A percentile compares a stretch with the other conserved stretches of the same genome.
phyloP scores from a whole-genome alignment of 2,888 invertebrate species.

The Amphipyra tragopoginis region DNA sequence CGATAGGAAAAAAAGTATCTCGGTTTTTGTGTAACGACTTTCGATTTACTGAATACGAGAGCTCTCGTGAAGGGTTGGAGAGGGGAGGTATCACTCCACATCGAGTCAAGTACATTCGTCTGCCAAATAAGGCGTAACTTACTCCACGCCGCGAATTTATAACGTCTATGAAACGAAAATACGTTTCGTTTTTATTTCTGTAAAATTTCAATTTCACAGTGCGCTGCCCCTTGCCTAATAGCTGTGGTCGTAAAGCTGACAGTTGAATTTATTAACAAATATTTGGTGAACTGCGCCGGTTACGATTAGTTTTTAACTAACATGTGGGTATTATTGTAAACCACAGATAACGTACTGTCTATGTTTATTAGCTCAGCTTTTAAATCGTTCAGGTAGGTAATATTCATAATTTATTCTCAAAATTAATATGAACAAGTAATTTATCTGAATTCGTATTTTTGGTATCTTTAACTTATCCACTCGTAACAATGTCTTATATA shows the following conservation, averaged over 20 bases:
- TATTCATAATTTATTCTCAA: constrained; percentile 5
- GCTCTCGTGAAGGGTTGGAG: constrained; percentile 82
- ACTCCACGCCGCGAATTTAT: constrained; percentile 76
- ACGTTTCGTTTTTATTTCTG: constrained; percentile 72
- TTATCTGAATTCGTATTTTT: constrained; percentile 4
- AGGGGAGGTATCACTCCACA: constrained; percentile 81
- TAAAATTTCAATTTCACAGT: constrained; percentile 82
- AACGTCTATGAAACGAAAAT: constrained; percentile 74
- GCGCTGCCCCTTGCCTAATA: constrained; percentile 66
- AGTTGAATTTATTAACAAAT: constrained; percentile 55
- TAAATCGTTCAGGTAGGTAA: neutral
- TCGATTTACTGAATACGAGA: constrained; percentile 85
- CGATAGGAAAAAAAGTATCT: constrained; percentile 81
- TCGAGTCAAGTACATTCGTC: constrained; percentile 80
- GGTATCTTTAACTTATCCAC: constrained; percentile 9
- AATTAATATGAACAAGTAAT: neutral
- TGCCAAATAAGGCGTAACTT: constrained; percentile 86
- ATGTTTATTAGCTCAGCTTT: constrained; percentile 2
- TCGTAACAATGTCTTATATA: neutral
- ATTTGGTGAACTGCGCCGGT: constrained; percentile 24
- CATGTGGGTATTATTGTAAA: constrained; percentile 14
- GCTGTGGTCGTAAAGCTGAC: constrained; percentile 53
- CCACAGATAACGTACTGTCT: constrained; percentile 5
- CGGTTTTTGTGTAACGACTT: constrained; percentile 86
- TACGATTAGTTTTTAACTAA: constrained; percentile 33